phyloP scores from a whole-genome alignment of 2,888 invertebrate genomes.

The Spodoptera exigua region DNA sequence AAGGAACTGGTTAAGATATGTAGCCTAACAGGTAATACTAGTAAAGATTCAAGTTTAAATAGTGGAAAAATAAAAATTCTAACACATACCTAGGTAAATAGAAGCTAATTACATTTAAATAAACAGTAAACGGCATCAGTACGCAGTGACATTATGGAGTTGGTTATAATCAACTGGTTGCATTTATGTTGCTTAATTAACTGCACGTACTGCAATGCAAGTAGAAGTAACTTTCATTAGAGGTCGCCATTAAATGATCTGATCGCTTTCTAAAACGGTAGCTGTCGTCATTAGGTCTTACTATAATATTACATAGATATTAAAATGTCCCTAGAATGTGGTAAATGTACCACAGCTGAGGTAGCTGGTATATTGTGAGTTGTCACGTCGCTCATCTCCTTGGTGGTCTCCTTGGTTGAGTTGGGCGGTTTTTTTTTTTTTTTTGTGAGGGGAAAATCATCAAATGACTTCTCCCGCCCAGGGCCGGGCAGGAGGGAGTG shows the following conservation, averaged over 20 bases:
- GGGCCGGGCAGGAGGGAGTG: too few relatives aligned
- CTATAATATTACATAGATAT: conserved; percentile 2
- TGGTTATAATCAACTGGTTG: conserved; percentile 32
- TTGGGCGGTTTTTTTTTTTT: too few relatives aligned
- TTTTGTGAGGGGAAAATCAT: too few relatives aligned
- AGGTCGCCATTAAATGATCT: conserved; percentile 19
- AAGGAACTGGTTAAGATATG: conserved; percentile 18
- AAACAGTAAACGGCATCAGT: conserved; percentile 18
- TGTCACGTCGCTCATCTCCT: too few relatives aligned
- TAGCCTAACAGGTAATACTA: conserved; percentile 9
- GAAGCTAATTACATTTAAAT: conserved; percentile 49
- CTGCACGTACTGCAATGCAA: neutral
- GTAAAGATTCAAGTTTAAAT: conserved; percentile 31
- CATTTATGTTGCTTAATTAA: conserved; percentile 39
- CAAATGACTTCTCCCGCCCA: too few relatives aligned
- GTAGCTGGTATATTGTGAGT: too few relatives aligned
- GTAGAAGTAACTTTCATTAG: conserved; percentile 26
- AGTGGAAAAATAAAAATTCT: conserved; percentile 44
- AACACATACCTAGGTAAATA: conserved; percentile 36
- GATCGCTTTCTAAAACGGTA: conserved; percentile 37
- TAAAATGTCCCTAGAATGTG: too few relatives aligned
- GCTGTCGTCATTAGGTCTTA: conserved; percentile 14
- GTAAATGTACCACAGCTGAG: too few relatives aligned
- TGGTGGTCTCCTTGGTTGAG: too few relatives aligned
- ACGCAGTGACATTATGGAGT: conserved; percentile 13